These are phyloP conservation scores for Montipora foliosa DNA, from an alignment of 64 coral and sea anemone species.

Conservation along the genomic window DNA sequence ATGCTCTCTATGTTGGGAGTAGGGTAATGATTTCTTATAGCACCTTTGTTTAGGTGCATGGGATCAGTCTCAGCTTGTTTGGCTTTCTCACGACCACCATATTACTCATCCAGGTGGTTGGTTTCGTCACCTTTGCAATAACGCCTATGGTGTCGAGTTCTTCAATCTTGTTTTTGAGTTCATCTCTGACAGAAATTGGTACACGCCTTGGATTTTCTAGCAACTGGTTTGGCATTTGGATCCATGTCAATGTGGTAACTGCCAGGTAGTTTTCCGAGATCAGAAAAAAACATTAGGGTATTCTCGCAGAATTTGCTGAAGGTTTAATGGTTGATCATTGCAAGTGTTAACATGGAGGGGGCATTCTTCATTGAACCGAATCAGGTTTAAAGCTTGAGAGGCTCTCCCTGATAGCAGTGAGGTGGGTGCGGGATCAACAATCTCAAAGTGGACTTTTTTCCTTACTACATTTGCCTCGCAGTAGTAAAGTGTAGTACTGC, in stretches of 20 bases:
- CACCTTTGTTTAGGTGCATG: constrained; percentile 42
- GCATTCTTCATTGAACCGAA: constrained; percentile 52
- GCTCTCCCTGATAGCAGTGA: no score
- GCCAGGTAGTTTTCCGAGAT: constrained; percentile 59
- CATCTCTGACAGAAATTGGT: constrained; percentile 51
- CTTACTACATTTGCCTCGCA: no score
- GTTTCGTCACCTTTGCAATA: constrained; percentile 40
- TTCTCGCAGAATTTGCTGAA: constrained; percentile 44
- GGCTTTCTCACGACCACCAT: constrained; percentile 66
- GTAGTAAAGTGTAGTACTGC: no score
- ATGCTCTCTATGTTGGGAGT: no score
- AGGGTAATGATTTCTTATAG: no score
- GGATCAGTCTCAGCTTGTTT: constrained; percentile 76
- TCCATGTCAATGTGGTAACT: constrained; percentile 61
- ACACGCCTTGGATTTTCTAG: constrained; percentile 62
- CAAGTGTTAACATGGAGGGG: constrained; percentile 13
- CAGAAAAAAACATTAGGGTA: constrained; percentile 62
- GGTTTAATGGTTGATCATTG: background rate
- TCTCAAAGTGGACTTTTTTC: no score
- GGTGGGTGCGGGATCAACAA: no score
- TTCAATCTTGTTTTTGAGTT: constrained; percentile 51
- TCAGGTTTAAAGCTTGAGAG: background rate
- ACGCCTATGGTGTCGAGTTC: constrained; percentile 61
- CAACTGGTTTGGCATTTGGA: constrained; percentile 49
- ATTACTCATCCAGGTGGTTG: constrained; percentile 71